Conservation (phyloP, 2,797 vertebrate genomes). For the Glyptemys insculpta region DNA sequence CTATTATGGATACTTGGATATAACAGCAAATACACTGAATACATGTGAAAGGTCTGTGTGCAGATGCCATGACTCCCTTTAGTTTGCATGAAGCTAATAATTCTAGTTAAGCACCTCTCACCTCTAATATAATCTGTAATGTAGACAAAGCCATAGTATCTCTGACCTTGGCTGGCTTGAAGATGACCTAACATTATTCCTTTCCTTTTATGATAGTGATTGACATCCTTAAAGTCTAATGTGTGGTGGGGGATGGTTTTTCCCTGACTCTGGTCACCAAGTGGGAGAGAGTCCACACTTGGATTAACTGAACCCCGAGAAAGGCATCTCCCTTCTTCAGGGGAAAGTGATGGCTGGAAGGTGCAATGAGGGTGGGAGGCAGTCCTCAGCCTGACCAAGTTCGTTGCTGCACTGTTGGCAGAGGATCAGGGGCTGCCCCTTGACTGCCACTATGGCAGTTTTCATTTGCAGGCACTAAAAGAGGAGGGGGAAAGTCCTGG, state of each 20-base stretch:
- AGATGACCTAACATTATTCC: accelerated
- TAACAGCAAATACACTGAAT: background rate
- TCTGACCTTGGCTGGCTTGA: accelerated
- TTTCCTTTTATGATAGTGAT: background rate
- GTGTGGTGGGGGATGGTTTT: background rate
- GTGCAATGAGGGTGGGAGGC: too few relatives aligned
- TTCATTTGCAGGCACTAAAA: background rate
- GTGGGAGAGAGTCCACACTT: background rate
- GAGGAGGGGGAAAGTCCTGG: background rate
- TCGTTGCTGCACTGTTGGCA: accelerated
- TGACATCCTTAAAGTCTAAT: background rate
- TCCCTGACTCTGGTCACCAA: background rate
- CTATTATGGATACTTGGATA: background rate
- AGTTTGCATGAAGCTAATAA: accelerated
- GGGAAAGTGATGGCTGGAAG: accelerated
- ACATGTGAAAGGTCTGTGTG: background rate
- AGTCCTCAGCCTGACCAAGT: background rate
- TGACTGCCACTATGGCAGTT: background rate
- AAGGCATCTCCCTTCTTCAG: accelerated
- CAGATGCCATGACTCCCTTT: accelerated
- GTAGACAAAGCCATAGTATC: background rate
- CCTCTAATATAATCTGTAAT: background rate
- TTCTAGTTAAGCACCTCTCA: accelerated
- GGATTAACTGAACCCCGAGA: background rate
- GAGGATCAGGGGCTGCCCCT: accelerated